phyloP scores from a whole-genome alignment of 1,140 invertebrate species.

The Phthorimaea operculella region DNA sequence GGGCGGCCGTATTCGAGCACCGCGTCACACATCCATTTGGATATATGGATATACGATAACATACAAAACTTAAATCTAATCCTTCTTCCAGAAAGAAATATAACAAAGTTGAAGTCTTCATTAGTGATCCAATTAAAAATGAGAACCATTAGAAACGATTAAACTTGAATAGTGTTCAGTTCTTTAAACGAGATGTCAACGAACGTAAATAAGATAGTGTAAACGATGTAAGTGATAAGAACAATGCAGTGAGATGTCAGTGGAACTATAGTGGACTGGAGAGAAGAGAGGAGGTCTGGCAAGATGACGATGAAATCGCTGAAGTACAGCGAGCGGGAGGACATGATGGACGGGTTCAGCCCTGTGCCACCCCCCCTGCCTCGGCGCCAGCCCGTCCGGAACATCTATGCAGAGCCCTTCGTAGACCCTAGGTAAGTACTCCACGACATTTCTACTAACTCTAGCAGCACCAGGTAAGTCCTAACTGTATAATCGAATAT shows the following conservation, averaged over 20 bases:
- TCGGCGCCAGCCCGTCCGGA: constrained; percentile 63
- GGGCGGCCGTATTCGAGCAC: constrained; percentile 18
- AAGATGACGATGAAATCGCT: constrained; percentile 68
- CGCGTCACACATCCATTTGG: constrained; percentile 1
- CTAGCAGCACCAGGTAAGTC: background rate
- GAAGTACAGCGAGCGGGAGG: constrained; percentile 64
- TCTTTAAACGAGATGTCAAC: constrained; percentile 16
- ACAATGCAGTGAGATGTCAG: constrained; percentile 45
- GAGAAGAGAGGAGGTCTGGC: constrained; percentile 52
- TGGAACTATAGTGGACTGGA: constrained; percentile 18
- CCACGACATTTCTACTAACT: background rate
- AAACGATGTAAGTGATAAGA: constrained; percentile 52
- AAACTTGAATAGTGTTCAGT: background rate
- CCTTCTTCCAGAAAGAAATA: background rate
- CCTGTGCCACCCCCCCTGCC: constrained; percentile 63
- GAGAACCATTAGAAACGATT: background rate
- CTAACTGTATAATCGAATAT: background rate
- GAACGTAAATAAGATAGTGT: constrained; percentile 32
- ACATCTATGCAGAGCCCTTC: constrained; percentile 68
- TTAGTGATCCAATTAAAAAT: constrained; percentile 4
- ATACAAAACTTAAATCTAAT: background rate
- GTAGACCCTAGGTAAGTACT: constrained; percentile 66
- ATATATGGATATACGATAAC: background rate
- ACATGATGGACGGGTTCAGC: constrained; percentile 66
- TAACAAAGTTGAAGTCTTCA: background rate